Evolutionary conservation across 2,797 vertebrate species (phyloP), one percentile per base, ranked within the genome.

Genomic region (Propithecus deckenii): DNA sequence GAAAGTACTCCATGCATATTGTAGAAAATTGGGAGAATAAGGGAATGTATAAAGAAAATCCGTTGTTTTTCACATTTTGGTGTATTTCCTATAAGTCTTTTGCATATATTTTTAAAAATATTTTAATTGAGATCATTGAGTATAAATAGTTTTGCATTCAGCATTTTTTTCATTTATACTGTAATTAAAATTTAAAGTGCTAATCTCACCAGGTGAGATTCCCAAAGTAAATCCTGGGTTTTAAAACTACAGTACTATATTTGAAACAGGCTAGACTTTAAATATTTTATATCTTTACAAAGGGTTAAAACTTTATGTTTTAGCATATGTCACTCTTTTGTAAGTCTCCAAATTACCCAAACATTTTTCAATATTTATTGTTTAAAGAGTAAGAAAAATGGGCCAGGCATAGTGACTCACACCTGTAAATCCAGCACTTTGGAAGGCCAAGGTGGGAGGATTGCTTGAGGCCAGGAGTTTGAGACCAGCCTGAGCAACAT

Each of bases 201-300:
- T 63, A 48, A n/a, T 55, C 28, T 55, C 28, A 71, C 28, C 41
- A 74, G 11, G 46, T 84, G 41, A 92, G 72, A 86, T 85, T 80
- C 32, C 52, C 7, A 61, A 48, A 94, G 7, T 84, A 89, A 72
- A 4, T 81, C 63, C 67, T 83, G 22, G 52, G 22, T 87, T 94
- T 94, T 92, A 76, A 43, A 95, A 22, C 13, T 86, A 38, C 35
- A 69, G 7, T 61, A 75, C 43, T 48, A 11, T 32, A 46, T 88
- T 75, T 80, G 50, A 91, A 91, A 38, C 28, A 63, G 4, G 7
- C 41, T 43, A 79, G 41, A 69, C 67, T 94, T 91, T 50, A 85
- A 80, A n/a, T 89, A 59, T 89, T 97, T 96, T 2, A 25, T 92
- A 17, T 92, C 38, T 83, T 89, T 78, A n/a, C 30, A 78, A n/a